Evolutionary conservation across 2,113 vertebrate species (phyloP).

Genomic region (Lichenostomus cassidix): DNA sequence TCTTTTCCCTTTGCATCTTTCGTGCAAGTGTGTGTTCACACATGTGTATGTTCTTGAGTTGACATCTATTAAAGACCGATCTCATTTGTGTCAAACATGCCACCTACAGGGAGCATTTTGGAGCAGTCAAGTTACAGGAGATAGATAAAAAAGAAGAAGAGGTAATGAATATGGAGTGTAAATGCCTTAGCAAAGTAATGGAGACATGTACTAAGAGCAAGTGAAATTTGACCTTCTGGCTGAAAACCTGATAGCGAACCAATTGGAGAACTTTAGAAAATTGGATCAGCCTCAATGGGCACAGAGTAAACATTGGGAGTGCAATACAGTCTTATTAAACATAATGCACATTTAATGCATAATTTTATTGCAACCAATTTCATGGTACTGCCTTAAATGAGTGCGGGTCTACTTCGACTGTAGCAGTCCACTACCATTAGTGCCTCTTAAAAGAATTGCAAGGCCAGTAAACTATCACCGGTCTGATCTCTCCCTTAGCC

Average conservation of each 20-base stretch:
- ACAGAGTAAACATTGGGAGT: slow-evolving; percentile 83
- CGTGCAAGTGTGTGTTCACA: neutral
- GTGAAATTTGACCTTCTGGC: slow-evolving; percentile 84
- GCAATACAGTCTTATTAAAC: slow-evolving; percentile 83
- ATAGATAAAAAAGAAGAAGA: slow-evolving; percentile 57
- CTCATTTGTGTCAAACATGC: slow-evolving; percentile 75
- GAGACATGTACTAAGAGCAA: slow-evolving; percentile 79
- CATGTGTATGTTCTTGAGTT: slow-evolving; percentile 45
- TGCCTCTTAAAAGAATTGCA: slow-evolving; percentile 76
- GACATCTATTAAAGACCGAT: slow-evolving; percentile 69
- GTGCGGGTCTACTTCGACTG: slow-evolving; percentile 71
- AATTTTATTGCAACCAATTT: slow-evolving; percentile 86
- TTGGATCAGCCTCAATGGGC: slow-evolving; percentile 80
- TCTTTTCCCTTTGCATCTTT: slow-evolving; percentile 39
- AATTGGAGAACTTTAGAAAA: slow-evolving; percentile 84
- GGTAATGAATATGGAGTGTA: slow-evolving; percentile 79
- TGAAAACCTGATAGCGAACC: slow-evolving; percentile 76
- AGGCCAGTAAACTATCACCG: slow-evolving; percentile 74
- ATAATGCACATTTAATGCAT: slow-evolving; percentile 86
- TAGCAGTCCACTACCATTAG: slow-evolving; percentile 77
- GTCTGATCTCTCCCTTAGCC: slow-evolving; percentile 73
- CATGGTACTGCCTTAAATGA: slow-evolving; percentile 82
- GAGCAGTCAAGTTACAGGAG: slow-evolving; percentile 69
- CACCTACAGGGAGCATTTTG: slow-evolving; percentile 74
- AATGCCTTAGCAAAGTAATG: slow-evolving; percentile 78